Conservation (phyloP, 37 sponge, comb jelly and placozoan genomes). For the Eunapius fragilis region DNA sequence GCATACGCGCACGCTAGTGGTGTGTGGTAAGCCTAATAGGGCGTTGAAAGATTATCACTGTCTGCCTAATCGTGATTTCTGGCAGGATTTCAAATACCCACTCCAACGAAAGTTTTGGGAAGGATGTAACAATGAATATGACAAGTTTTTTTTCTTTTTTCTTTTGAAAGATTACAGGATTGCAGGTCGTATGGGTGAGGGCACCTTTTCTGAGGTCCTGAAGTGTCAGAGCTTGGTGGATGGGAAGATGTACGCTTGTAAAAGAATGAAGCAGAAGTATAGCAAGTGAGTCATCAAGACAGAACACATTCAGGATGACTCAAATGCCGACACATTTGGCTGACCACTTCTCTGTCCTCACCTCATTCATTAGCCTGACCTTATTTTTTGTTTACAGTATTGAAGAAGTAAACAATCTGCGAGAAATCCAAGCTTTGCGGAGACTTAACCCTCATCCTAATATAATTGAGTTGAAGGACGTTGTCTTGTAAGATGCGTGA, state of each 20-base stretch:
- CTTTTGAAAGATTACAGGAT: conserved; percentile 78
- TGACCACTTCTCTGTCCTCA: neutral
- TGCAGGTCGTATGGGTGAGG: conserved; percentile 93
- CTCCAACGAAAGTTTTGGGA: neutral
- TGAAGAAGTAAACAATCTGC: conserved; percentile 91
- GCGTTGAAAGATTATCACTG: neutral
- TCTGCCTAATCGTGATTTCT: neutral
- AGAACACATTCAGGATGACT: neutral
- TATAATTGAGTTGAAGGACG: conserved; percentile 93
- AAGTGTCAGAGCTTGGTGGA: conserved; percentile 93
- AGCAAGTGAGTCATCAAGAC: conserved; percentile 57
- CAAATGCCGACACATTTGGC: neutral
- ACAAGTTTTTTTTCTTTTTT: neutral
- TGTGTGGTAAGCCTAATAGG: neutral
- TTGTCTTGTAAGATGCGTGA: conserved; percentile 84
- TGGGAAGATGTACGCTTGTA: conserved; percentile 95
- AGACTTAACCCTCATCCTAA: conserved; percentile 94
- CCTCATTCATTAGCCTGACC: neutral
- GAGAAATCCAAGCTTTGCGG: conserved; percentile 95
- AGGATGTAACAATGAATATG: neutral
- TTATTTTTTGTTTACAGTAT: conserved; percentile 46
- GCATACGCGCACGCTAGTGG: neutral
- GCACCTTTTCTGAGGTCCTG: conserved; percentile 97
- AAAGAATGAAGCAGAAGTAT: conserved; percentile 96
- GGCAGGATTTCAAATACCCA: neutral